These are phyloP conservation scores for Hypsibius dujardini DNA, from an alignment of 1,140 invertebrate species.

Conservation along the genomic window DNA sequence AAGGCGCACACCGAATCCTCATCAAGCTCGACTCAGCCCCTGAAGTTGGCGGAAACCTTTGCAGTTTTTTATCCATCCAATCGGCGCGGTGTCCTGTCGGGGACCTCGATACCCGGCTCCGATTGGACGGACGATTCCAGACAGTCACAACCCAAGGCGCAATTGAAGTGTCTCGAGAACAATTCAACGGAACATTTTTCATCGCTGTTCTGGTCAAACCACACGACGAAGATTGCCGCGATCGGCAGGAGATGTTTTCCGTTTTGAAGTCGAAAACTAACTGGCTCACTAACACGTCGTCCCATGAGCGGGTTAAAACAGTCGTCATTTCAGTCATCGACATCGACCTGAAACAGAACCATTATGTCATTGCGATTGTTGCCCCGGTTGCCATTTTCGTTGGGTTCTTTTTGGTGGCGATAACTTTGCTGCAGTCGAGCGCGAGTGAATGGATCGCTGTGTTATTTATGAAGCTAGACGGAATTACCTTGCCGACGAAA, in stretches of 20 bases:
- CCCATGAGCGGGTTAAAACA: no score
- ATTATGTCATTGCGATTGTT: neutral
- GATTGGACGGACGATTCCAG: conserved; percentile 1
- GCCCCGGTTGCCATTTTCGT: neutral
- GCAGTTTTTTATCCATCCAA: neutral
- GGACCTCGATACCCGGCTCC: neutral
- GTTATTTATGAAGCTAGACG: conserved; percentile 21
- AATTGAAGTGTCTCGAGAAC: neutral
- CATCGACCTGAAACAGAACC: neutral
- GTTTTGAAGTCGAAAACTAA: conserved; percentile 35
- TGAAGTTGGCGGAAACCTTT: neutral
- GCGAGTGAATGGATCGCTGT: neutral
- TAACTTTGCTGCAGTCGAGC: neutral
- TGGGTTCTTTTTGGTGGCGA: neutral
- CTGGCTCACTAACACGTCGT: no score
- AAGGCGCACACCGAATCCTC: conserved; percentile 41
- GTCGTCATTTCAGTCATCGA: no score
- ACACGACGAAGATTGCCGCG: conserved; percentile 47
- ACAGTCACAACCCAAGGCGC: neutral
- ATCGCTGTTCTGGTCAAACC: conserved; percentile 61
- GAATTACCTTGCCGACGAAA: conserved; percentile 28
- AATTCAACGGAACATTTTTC: conserved; percentile 45
- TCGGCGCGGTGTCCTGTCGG: neutral
- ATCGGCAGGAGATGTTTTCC: conserved; percentile 17
- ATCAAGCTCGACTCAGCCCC: conserved; percentile 30